These are phyloP conservation scores for Hydrotaea diabolus DNA, from an alignment of 2,888 invertebrate species.

Conservation along the genomic window DNA sequence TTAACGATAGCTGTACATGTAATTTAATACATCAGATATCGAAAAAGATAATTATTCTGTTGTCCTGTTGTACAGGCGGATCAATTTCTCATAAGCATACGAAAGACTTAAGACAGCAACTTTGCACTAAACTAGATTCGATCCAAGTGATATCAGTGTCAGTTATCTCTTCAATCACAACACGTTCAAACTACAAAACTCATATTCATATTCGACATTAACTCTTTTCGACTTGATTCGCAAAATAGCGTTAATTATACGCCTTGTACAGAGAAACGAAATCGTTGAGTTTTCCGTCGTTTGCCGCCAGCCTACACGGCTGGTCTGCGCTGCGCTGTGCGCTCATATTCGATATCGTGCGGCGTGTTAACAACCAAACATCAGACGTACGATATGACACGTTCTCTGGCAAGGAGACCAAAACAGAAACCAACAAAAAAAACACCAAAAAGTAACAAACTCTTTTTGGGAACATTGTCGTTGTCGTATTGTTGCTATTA, in stretches of 20 bases:
- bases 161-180: not conserved
- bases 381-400: constrained; percentile 61
- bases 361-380: constrained; percentile 51
- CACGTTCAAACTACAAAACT: constrained; percentile 14
- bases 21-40: too few species aligned
- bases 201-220: constrained; percentile 48
- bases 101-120: not conserved
- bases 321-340: too few species aligned
- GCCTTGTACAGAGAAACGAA: constrained; percentile 57
- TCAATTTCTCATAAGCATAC: not conserved
- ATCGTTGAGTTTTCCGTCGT: not conserved
- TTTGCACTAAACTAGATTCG: not conserved
- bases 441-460: not conserved
- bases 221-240: constrained; percentile 57
- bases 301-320: too few species aligned
- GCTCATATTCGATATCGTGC: not conserved
- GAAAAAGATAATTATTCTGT: too few species aligned
- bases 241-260: constrained; percentile 66
- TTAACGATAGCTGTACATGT: too few species aligned
- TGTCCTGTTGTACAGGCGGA: not conserved
- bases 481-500: not conserved
- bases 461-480: not conserved
- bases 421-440: constrained; percentile 12
- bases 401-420: constrained; percentile 29
- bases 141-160: not conserved